These are phyloP conservation scores for Temnothorax nylanderi DNA, from an alignment of 1,140 invertebrate species.

Conservation along the genomic window DNA sequence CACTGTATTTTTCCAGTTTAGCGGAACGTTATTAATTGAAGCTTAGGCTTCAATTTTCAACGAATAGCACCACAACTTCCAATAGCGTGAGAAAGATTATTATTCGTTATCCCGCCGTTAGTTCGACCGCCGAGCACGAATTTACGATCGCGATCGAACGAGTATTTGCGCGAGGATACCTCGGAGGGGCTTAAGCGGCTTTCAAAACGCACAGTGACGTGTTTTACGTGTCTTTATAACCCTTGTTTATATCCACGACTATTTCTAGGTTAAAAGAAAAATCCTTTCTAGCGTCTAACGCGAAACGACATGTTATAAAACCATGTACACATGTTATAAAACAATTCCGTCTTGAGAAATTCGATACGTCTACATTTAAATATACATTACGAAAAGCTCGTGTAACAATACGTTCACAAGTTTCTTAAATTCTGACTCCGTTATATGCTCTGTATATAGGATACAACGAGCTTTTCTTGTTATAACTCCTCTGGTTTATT, in stretches of 20 bases:
- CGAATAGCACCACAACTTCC: conserved; percentile 65
- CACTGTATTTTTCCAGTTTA: conserved; percentile 30
- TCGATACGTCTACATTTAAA: conserved; percentile 23
- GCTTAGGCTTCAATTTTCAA: conserved; percentile 63
- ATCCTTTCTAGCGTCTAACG: not conserved
- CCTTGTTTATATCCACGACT: conserved; percentile 1
- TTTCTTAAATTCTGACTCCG: not conserved
- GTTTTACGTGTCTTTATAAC: not conserved
- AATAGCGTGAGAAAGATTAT: conserved; percentile 65
- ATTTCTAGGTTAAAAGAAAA: conserved; percentile 24
- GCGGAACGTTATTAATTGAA: conserved; percentile 55
- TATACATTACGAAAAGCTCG: conserved; percentile 4
- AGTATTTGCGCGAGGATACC: conserved; percentile 58
- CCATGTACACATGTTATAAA: not conserved
- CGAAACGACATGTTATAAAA: not conserved
- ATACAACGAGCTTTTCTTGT: not conserved
- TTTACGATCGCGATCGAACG: conserved; percentile 50
- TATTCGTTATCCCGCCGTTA: conserved; percentile 69
- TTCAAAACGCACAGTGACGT: conserved; percentile 51
- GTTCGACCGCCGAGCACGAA: conserved; percentile 53
- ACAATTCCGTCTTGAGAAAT: not conserved
- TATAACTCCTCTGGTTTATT: conserved; percentile 42
- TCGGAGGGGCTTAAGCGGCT: conserved; percentile 49
- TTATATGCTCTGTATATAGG: not conserved
- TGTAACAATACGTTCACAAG: not conserved